Conservation (phyloP, 2,113 vertebrate species). For the Bagarius yarrelli region DNA sequence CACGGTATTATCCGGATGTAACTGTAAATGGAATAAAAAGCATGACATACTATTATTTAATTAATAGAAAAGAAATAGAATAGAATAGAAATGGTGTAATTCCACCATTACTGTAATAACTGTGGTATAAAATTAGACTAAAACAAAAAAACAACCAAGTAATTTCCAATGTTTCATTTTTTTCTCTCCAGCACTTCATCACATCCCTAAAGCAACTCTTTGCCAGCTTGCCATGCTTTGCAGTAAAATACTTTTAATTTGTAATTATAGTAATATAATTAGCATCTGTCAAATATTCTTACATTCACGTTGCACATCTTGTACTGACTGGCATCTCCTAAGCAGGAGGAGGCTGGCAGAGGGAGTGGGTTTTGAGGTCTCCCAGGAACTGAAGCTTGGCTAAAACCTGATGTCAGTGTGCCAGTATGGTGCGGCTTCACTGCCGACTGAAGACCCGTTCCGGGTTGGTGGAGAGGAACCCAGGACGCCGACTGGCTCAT, state of each 20-base stretch:
- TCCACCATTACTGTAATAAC: not conserved
- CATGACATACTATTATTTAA: not conserved
- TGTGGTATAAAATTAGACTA: not conserved
- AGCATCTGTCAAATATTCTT: slow-evolving; percentile 51
- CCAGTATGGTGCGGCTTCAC: slow-evolving; percentile 62
- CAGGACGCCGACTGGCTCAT: slow-evolving; percentile 55
- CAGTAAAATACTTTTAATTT: not conserved
- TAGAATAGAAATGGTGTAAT: too few species aligned
- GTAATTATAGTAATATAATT: not conserved
- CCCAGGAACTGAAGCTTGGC: not conserved
- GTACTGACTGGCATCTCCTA: slow-evolving; percentile 72
- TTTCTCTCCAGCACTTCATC: not conserved
- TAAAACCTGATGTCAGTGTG: slow-evolving; percentile 13
- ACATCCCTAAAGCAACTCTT: not conserved
- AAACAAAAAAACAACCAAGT: not conserved
- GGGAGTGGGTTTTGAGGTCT: slow-evolving; percentile 59
- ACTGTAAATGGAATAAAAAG: not conserved
- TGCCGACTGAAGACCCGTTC: slow-evolving; percentile 57
- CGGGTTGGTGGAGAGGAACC: slow-evolving; percentile 74
- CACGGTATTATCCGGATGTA: too few species aligned
- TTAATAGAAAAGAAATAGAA: not conserved
- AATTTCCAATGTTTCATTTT: not conserved
- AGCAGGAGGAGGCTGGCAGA: slow-evolving; percentile 67
- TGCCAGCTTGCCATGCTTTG: not conserved
- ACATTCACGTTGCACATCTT: slow-evolving; percentile 86